phyloP scores from a whole-genome alignment of 2,888 invertebrate species.

The Beris morrisii region DNA sequence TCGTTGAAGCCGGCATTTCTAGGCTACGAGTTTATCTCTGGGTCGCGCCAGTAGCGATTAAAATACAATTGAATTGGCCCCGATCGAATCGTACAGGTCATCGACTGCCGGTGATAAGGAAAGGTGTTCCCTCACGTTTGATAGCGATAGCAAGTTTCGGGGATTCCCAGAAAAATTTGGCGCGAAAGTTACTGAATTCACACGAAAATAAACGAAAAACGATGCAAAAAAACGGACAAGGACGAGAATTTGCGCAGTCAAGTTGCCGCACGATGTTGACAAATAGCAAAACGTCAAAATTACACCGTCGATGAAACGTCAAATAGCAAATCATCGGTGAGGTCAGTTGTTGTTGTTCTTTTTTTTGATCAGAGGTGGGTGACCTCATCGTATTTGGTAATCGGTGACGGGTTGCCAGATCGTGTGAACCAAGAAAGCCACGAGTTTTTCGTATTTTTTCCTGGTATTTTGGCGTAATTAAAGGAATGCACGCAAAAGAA shows the following conservation, averaged over 20 bases:
- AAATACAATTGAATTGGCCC: conserved; percentile 1
- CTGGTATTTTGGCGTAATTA: too few species aligned
- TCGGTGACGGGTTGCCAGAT: too few species aligned
- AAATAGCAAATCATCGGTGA: too few species aligned
- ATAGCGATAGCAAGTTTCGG: too few species aligned
- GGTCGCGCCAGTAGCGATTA: background rate
- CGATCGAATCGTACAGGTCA: too few species aligned
- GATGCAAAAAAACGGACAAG: background rate
- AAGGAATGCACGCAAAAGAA: too few species aligned
- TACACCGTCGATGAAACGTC: background rate
- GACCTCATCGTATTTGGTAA: too few species aligned
- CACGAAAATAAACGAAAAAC: background rate
- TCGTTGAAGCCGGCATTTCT: too few species aligned
- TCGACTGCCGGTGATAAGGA: background rate
- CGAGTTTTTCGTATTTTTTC: too few species aligned
- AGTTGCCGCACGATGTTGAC: conserved; percentile 12
- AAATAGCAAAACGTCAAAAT: conserved; percentile 23
- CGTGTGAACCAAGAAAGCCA: too few species aligned
- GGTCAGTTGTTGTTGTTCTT: too few species aligned
- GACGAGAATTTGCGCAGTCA: background rate
- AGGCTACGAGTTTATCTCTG: background rate
- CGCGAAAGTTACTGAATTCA: background rate
- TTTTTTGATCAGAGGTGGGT: too few species aligned
- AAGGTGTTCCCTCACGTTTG: background rate
- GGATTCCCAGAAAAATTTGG: background rate